Percentiles rank a stretch among this genome's conserved stretches.
These are phyloP conservation scores for Chamaedrilus cognettii DNA, from an alignment of 2,888 invertebrate genomes.

Conservation along the genomic window DNA sequence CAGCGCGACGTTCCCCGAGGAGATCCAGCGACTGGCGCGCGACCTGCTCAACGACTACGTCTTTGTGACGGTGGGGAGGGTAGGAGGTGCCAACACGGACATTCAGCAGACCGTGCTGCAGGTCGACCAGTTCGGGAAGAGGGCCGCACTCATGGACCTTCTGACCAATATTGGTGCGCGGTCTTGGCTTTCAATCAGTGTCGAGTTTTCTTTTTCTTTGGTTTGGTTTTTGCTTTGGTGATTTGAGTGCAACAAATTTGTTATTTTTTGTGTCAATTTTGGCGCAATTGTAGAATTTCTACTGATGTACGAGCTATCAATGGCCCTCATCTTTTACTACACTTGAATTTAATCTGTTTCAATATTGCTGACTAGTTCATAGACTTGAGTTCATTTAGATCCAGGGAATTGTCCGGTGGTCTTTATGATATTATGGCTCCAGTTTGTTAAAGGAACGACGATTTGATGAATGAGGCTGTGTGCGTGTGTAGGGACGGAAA, in stretches of 20 bases:
- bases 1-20: slow-evolving; percentile 75
- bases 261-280: no score
- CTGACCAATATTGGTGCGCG: slow-evolving; percentile 60
- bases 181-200: background rate
- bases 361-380: no score
- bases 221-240: slow-evolving; percentile 1
- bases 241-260: no score
- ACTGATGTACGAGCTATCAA: no score
- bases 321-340: no score
- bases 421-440: background rate
- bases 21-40: slow-evolving; percentile 76
- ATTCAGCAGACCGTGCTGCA: slow-evolving; percentile 73
- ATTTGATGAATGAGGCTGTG: no score
- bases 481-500: slow-evolving; percentile 35
- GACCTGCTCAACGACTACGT: slow-evolving; percentile 77
- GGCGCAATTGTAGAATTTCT: no score
- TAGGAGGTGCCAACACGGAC: slow-evolving; percentile 91
- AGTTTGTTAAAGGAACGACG: background rate
- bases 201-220: background rate
- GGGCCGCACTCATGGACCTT: slow-evolving; percentile 72
- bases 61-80: slow-evolving; percentile 71
- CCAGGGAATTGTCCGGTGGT: no score
- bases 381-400: no score
- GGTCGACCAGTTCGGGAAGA: slow-evolving; percentile 71
- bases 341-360: no score